These are phyloP conservation scores for Eurytoma californica DNA, from an alignment of 2,888 invertebrate species.

Conservation along the genomic window DNA sequence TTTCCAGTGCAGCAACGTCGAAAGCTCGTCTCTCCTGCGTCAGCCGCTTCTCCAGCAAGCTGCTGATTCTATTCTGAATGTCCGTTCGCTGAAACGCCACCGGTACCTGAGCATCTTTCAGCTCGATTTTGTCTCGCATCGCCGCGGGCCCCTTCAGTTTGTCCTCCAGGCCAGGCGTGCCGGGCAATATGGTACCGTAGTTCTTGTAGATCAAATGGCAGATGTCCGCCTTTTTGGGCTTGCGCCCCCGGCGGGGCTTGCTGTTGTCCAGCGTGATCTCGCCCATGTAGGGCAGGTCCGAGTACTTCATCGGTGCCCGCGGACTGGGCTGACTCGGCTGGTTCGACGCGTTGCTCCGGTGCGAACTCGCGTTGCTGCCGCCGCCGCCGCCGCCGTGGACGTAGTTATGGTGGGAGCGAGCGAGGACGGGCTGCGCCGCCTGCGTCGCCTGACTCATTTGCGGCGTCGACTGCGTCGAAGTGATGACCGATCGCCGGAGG, in stretches of 20 bases:
- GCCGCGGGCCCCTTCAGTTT: constrained; percentile 55
- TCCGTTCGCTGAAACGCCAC: constrained; percentile 77
- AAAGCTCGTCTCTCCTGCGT: constrained; percentile 80
- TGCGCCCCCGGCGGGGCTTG: constrained; percentile 89
- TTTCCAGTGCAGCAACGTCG: constrained; percentile 71
- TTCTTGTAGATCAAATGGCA: constrained; percentile 94
- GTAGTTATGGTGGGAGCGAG: constrained; percentile 41
- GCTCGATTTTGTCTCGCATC: constrained; percentile 61
- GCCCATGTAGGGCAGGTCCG: constrained; percentile 93
- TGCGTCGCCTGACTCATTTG: constrained; percentile 52
- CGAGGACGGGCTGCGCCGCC: constrained; percentile 6
- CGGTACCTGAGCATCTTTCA: constrained; percentile 52
- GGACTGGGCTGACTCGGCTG: constrained; percentile 57
- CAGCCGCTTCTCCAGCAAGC: constrained; percentile 82
- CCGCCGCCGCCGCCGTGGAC: constrained; percentile 46
- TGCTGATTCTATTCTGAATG: constrained; percentile 83
- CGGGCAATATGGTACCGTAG: constrained; percentile 90
- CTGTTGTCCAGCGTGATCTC: constrained; percentile 93
- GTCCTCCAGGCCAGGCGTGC: constrained; percentile 80
- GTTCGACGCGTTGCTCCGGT: constrained; percentile 43
- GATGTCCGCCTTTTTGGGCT: constrained; percentile 94
- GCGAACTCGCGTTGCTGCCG: constrained; percentile 9
- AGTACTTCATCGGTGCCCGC: constrained; percentile 80
- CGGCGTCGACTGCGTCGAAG: constrained; percentile 64
- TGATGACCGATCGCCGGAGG: constrained; percentile 69